Base-by-base conservation (phyloP, 2,888 invertebrate genomes). In the Pherbina coryleti region DNA sequence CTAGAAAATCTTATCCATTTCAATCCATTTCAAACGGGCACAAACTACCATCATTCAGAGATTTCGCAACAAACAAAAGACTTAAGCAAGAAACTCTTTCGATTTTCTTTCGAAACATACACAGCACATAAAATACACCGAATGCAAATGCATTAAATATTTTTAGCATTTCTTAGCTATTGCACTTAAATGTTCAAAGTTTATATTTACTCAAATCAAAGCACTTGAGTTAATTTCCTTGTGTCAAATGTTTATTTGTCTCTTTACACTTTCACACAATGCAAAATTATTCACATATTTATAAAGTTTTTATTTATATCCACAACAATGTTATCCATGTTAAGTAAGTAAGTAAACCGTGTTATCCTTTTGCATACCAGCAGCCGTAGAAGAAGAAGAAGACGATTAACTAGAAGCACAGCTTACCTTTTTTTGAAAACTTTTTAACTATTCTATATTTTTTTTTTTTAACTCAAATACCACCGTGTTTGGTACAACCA, bases 401-500 rank as follows among this genome's bases (percentile, higher is more conserved):
- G 22, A 1, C 19, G 62, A 62, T 22, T 28, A 9, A 62, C 17
- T 17, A 22, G 66, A 34, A 31, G 66, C 17, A 31, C 25, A 19
- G 55, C 53, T 70, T 80, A 78, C 80, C 71, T 77, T 79, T 77
- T 79, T 62, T 53, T 7, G 5, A 22, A 75, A 74, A 73, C 77
- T 78, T 77, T 81, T 83, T 81, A 79, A 77, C 57, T 37, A 80
- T 81, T 83, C 76, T 80, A 80, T 83, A 57, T 67, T 71, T 79
- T 80, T 76, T 75, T 77, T 70, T 81, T 80, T 83, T 73, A 44
- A 4, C 44, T 67, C 19, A 37, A 73, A 44, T 73, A 22, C 28
- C 82, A 85, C 83, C 85, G 84, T 75, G 79, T 82, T 82, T 86
- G 84, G 86, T 82, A 82, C 84, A 86, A 85, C 87, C 88, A 88